A percentile compares a stretch with the other conserved stretches of the same genome.
These are phyloP conservation scores for Armadillidium nasatum DNA, from an alignment of 1,140 invertebrate genomes.

Conservation along the genomic window DNA sequence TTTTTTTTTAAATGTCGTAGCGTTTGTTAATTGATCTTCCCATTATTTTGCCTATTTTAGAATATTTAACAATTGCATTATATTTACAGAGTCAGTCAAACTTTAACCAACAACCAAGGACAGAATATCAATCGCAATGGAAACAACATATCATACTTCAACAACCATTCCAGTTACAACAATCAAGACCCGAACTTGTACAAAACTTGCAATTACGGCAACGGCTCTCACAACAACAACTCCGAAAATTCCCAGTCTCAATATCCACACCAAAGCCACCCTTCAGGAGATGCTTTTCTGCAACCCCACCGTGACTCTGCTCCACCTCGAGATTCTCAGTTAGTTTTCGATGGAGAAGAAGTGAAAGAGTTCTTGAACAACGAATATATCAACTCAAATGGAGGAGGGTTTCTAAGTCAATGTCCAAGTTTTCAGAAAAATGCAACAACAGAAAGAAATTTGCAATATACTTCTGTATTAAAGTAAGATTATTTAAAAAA, in stretches of 20 bases:
- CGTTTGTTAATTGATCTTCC: no score
- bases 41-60: no score
- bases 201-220: slow-evolving; percentile 2
- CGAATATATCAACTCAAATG: background rate
- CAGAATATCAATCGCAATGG: background rate
- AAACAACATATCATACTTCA: background rate
- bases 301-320: slow-evolving; percentile 20
- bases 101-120: background rate
- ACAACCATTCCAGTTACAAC: background rate
- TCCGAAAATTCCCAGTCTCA: slow-evolving; percentile 8
- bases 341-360: slow-evolving; percentile 23
- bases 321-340: slow-evolving; percentile 25
- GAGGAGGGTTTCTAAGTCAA: slow-evolving; percentile 19
- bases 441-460: slow-evolving; percentile 29
- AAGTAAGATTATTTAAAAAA: slow-evolving; percentile 22
- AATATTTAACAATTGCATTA: no score
- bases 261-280: background rate
- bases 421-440: slow-evolving; percentile 27
- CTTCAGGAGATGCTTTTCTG: background rate
- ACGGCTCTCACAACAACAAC: background rate
- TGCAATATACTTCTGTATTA: slow-evolving; percentile 36
- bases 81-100: background rate
- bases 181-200: background rate
- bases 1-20: no score
- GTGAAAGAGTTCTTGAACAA: slow-evolving; percentile 7